Percentiles rank a stretch among this genome's conserved stretches.
phyloP scores from a whole-genome alignment of 2,888 invertebrate species.

The Eupithecia exiguata region DNA sequence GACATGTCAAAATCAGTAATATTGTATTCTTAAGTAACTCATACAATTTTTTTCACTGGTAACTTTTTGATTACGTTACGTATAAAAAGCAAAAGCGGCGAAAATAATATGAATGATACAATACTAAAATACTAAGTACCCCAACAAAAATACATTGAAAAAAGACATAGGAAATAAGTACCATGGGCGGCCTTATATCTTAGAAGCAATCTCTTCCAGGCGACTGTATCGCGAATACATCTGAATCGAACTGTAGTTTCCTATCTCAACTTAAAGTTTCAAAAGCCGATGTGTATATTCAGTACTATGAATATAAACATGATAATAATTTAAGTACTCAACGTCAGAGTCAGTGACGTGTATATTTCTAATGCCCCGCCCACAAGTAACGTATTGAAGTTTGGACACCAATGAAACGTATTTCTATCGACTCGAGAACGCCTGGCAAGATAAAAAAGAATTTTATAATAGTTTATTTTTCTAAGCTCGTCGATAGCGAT shows the following conservation, averaged over 20 bases:
- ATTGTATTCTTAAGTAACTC: too few species aligned
- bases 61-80: too few species aligned
- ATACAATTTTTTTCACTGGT: too few species aligned
- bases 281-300: neutral
- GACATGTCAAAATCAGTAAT: too few species aligned
- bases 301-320: neutral
- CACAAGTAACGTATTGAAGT: slow-evolving; percentile 41
- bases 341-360: neutral
- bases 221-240: neutral
- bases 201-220: neutral
- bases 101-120: too few species aligned
- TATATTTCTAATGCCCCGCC: slow-evolving; percentile 30
- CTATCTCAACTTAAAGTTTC: neutral
- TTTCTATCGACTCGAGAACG: slow-evolving; percentile 17
- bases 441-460: slow-evolving; percentile 3
- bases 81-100: too few species aligned
- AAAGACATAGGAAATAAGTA: too few species aligned
- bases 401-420: slow-evolving; percentile 39
- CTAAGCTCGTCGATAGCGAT: neutral
- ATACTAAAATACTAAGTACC: too few species aligned
- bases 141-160: too few species aligned
- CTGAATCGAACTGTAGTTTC: neutral
- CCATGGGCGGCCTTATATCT: neutral
- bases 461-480: neutral
- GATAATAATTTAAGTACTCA: neutral